Percentiles rank a stretch among this genome's conserved stretches.
Evolutionary conservation across 2,888 invertebrate genomes (phyloP).

Genomic region (Xestoiulus laeticollis): DNA sequence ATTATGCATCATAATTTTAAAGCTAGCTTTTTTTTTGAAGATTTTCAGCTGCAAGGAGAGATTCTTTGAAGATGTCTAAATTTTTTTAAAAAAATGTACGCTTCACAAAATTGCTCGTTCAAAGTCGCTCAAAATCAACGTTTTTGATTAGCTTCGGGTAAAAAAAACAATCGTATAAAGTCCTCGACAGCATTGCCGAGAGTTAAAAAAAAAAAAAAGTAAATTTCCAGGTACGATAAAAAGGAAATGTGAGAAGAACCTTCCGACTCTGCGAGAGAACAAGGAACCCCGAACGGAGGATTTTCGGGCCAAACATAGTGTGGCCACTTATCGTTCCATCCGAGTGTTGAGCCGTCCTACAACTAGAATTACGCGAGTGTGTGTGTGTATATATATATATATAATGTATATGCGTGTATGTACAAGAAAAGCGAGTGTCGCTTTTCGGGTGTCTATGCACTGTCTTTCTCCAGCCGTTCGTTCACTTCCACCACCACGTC

Average conservation of each 20-base stretch:
- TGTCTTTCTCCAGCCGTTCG: constrained; percentile 24
- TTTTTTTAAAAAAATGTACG: background rate
- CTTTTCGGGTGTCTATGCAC: background rate
- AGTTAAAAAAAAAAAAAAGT: background rate
- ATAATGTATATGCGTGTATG: background rate
- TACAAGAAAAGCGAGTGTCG: background rate
- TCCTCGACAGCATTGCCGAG: background rate
- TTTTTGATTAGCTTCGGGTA: background rate
- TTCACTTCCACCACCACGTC: constrained; percentile 55
- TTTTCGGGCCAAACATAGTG: background rate
- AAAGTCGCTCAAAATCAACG: background rate
- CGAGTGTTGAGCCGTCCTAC: constrained; percentile 2
- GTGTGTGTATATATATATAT: constrained; percentile 3
- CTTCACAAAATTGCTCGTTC: background rate
- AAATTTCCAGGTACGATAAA: constrained; percentile 21
- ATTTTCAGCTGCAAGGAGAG: no score
- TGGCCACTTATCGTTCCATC: background rate
- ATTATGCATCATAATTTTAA: no score
- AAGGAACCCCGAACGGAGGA: background rate
- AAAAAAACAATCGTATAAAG: background rate
- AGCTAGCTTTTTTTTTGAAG: no score
- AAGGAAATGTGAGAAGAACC: constrained; percentile 3
- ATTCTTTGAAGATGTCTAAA: no score
- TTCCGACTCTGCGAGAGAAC: background rate
- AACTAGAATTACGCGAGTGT: no score